Base-by-base conservation (phyloP, 2,797 vertebrate genomes). In the Enoplosus armatus region DNA sequence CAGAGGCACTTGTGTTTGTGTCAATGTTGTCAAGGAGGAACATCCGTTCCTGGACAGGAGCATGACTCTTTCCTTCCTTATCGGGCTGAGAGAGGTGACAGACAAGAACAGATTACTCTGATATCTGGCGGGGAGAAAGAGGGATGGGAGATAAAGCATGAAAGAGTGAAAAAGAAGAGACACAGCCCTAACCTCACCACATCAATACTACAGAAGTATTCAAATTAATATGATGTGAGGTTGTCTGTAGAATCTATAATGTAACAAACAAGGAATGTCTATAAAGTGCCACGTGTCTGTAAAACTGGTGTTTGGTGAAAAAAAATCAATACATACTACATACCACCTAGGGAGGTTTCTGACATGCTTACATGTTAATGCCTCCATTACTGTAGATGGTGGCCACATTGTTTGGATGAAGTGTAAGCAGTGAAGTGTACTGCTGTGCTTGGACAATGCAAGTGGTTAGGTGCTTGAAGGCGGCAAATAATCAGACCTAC, bases 51-150 rank as follows among this genome's bases (percentile, higher is more conserved):
- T 53, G 77, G 86, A 88, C 77, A 67, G 80, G 71, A 90, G 89
- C 87, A 66, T 48, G 87, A 76, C 85, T 87, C 83, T 82, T 79
- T 48, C 58, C 39, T 31, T 72, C 60, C 85, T 92, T 92, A 93
- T 92, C 90, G 5, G 79, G 63, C 60, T 24, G 37, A 80, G 73
- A 87, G 76, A 85, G 85, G 85, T 86, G 90, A 89, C 85, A 85
- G 91, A 90, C 88, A 85, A 82, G 79, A 85, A 89, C 71, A 87
- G 91, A 93, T 91, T 77, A 84, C 65, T 68, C 65, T 22, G 77
- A 89, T 88, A 89, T 82, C 51, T 45, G 35, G 59, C 35, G 31
- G 62, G 37, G 56, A 31, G 51, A 43, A 11, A 60, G 78, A 50
- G 65, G 33, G 43, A 71, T 65, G 68, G 56, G 35, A 74, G 78